Conservation (phyloP, 2,888 invertebrate genomes). For the Strigamia crassipes region DNA sequence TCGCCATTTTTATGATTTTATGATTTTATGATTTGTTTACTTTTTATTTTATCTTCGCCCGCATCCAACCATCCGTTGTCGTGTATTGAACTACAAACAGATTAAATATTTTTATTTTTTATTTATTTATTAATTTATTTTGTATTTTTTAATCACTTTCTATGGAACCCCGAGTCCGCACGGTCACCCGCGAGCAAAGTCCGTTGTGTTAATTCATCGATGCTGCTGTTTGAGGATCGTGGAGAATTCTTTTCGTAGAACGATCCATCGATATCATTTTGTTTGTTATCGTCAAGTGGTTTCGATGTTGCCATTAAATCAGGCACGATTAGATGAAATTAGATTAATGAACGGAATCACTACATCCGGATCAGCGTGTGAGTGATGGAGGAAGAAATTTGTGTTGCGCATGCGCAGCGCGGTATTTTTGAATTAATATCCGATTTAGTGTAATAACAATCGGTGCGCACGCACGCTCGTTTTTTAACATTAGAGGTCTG, state of each 20-base stretch:
- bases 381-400: background rate
- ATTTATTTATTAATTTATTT: background rate
- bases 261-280: background rate
- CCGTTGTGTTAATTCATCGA: background rate
- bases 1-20: too few species aligned
- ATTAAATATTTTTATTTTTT: too few species aligned
- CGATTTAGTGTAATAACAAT: background rate
- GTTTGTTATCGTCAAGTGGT: background rate
- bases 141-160: background rate
- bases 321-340: background rate
- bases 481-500: too few species aligned
- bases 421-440: background rate
- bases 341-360: background rate
- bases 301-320: constrained; percentile 1
- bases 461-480: too few species aligned
- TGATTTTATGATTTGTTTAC: too few species aligned
- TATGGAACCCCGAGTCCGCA: background rate
- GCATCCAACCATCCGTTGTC: too few species aligned
- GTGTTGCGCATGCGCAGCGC: background rate
- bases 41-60: too few species aligned
- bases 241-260: constrained; percentile 17
- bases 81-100: too few species aligned
- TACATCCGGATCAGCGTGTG: background rate
- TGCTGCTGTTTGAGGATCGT: background rate
- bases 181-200: background rate